Conservation (phyloP, 2,888 invertebrate genomes). For the Pterostichus madidus region DNA sequence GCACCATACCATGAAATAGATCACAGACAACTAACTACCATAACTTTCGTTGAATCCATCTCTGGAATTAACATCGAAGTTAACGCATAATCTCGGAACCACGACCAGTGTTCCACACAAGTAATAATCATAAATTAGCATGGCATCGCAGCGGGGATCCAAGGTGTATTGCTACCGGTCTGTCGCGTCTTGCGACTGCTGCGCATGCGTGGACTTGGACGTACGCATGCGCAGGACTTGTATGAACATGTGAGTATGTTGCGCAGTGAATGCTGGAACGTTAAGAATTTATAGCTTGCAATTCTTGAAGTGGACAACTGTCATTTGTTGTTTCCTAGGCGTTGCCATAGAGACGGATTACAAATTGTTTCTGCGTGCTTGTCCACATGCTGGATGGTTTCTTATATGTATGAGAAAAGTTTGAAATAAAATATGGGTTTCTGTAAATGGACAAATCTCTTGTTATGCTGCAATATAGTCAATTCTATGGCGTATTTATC, state of each 20-base stretch:
- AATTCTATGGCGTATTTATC: too few relatives aligned
- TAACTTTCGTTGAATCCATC: background rate
- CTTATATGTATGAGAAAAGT: background rate
- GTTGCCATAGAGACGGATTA: background rate
- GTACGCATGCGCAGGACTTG: background rate
- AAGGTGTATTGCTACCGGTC: constrained; percentile 60
- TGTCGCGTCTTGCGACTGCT: constrained; percentile 10
- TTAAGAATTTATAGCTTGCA: constrained; percentile 11
- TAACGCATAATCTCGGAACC: constrained; percentile 24
- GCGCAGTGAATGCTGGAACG: background rate
- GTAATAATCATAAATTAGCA: constrained; percentile 65
- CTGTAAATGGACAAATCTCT: too few relatives aligned
- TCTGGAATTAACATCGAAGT: constrained; percentile 15
- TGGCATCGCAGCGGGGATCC: constrained; percentile 51
- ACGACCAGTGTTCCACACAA: constrained; percentile 47
- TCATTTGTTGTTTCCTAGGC: constrained; percentile 6
- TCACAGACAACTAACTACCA: too few relatives aligned
- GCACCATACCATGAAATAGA: too few relatives aligned
- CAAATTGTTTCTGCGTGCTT: constrained; percentile 9
- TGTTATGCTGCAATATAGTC: too few relatives aligned
- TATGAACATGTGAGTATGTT: too few relatives aligned
- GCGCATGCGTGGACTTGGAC: background rate
- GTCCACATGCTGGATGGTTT: too few relatives aligned
- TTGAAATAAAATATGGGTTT: too few relatives aligned
- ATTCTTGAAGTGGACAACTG: background rate